Conservation (phyloP, 2,797 vertebrate genomes). For the Craterocephalus amniculus region DNA sequence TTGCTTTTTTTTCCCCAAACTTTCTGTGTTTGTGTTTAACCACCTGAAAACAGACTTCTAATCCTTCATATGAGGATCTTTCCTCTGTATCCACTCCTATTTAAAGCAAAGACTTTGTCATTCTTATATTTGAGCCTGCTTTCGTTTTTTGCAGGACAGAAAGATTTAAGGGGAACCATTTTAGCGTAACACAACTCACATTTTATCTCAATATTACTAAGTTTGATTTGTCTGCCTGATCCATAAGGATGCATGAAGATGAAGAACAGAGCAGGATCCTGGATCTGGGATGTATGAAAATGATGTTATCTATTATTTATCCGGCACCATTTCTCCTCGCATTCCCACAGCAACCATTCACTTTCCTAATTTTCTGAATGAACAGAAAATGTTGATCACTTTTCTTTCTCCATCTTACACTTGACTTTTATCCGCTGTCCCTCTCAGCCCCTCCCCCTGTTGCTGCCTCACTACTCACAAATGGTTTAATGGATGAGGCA, state of each 20-base stretch:
- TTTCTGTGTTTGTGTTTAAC: background rate
- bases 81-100: too few relatives aligned
- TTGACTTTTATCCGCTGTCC: constrained; percentile 7
- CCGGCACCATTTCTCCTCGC: background rate
- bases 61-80: background rate
- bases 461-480: constrained; percentile 57
- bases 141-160: background rate
- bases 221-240: constrained; percentile 4
- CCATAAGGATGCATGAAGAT: background rate
- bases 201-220: background rate
- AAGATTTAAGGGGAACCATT: background rate
- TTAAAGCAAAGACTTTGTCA: background rate
- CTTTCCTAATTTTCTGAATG: constrained; percentile 21
- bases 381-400: constrained; percentile 21
- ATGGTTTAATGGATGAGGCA: constrained; percentile 69
- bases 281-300: constrained; percentile 14
- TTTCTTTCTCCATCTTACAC: background rate
- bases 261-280: background rate
- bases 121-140: background rate
- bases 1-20: too few relatives aligned
- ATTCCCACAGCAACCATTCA: background rate
- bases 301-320: constrained; percentile 36
- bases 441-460: constrained; percentile 20
- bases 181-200: background rate
- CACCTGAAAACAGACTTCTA: background rate